Conservation (phyloP, 2,113 vertebrate species). For the Gavia stellata region DNA sequence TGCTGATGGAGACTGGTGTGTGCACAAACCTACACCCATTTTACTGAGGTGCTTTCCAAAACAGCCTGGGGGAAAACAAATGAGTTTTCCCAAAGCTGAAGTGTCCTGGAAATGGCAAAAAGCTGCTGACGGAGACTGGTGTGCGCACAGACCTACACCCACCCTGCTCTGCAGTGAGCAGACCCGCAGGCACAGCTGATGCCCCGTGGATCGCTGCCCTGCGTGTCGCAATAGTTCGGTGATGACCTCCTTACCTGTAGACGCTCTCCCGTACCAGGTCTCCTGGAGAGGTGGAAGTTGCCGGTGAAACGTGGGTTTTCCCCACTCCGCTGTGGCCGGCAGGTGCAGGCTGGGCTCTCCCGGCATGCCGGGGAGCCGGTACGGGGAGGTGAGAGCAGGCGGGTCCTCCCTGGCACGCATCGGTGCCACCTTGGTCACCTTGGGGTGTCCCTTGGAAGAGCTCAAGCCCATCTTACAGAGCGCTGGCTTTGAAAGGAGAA, state of each 20-base stretch:
- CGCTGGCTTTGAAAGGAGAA: not conserved
- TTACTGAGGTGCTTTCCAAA: not conserved
- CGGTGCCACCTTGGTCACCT: conserved; percentile 70
- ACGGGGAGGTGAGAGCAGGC: not conserved
- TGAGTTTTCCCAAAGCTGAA: not conserved
- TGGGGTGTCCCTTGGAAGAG: conserved; percentile 52
- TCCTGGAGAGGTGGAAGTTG: conserved; percentile 72
- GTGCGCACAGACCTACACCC: not conserved
- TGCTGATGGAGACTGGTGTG: no score
- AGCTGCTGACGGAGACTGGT: not conserved
- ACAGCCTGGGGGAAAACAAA: not conserved
- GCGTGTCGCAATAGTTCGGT: rapidly evolving
- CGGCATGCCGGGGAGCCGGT: not conserved
- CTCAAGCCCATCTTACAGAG: conserved; percentile 65
- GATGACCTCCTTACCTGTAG: conserved; percentile 58
- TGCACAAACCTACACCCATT: no score
- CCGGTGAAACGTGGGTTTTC: not conserved
- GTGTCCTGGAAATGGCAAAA: not conserved
- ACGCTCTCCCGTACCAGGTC: conserved; percentile 28
- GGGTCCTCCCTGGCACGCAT: not conserved
- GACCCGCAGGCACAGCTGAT: rapidly evolving
- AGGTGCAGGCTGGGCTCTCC: not conserved
- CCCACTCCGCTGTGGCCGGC: rapidly evolving
- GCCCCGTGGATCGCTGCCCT: not conserved
- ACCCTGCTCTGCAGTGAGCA: rapidly evolving